Evolutionary conservation across 2,113 vertebrate genomes (phyloP), one percentile per base, ranked within the genome.

Genomic region (Poeciliopsis turrubarensis): DNA sequence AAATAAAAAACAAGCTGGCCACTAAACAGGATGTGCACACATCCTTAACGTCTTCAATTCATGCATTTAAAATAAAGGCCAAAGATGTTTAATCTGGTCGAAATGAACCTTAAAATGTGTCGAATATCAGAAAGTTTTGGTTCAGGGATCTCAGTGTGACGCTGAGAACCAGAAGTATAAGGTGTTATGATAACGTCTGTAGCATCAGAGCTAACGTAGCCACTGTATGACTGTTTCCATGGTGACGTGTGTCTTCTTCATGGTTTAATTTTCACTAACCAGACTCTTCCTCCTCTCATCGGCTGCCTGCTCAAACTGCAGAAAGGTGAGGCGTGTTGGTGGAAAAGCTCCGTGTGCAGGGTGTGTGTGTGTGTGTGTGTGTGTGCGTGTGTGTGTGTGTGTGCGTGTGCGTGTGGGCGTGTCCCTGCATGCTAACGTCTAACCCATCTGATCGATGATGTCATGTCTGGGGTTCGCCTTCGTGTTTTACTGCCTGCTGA

Each of bases 311-410:
- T 19, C 79, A 65, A 66, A 26, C 71, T 78, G 73, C 68, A 92
- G 90, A 92, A 86, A 90, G 92, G 91, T 93, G 91, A 94, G 93
- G 65, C 5, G 60, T 85, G 51, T 84, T 51, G 0, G 78, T 80
- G 86, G 77, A 86, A 87, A 86, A 75, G 64, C 77, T 73, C 73
- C 1, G 1, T 57, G 41, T 78, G 70, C 25, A 27, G 5, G 37
- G 66, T 22, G 65, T 44, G 34, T 57, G 65, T 41, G 39, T 41
- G 39, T 41, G 39, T 41, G 39, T 13, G 39, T 12, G 39, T 44
- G 41, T 39, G 29, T 73, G 76, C 82, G 85, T 72, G 81, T 15
- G 79, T 80, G 86, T 86, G 30, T 31, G 30, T 31, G 30, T 31
- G 30, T 31, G 30, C 4, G 30, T 4, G 44, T 22, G 62, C 65